Base-by-base conservation (phyloP, 2,888 invertebrate genomes). In the Cistogaster globosa region DNA sequence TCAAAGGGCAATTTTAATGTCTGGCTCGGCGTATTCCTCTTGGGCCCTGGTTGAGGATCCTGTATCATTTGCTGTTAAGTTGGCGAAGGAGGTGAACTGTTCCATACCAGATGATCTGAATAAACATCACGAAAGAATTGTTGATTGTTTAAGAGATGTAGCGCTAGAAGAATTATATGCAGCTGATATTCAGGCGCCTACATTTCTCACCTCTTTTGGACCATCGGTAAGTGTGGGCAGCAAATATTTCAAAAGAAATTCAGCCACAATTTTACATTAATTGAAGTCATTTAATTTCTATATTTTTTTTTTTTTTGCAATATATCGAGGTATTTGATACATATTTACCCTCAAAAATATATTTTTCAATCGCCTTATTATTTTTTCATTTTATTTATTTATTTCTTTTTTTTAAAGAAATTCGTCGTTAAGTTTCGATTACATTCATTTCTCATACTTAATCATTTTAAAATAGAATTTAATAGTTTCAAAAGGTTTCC, bases 31-130 rank as follows among this genome's bases (percentile, higher is more conserved):
- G 0, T 93, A 97, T 71, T 97, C 97, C 51, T 97, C 97, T 0
- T 98, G 97, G 97, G 97, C 98, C 0, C 94, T 97, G 69, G 96
- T 98, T 0, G 97, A 97, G 89, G 97, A 97, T 92, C 97, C 96
- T 0, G 96, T 96, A 2, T 95, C 95, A 89, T 98, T 96, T 92
- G 97, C 96, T 32, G 93, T 97, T 14, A 96, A 96, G 91, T 92
- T 97, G 89, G 97, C 97, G 3, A 95, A 95, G 87, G 95, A 96
- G 89, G 95, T 97, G 88, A 97, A 97, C 92, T 97, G 97, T 90
- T 94, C 95, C 9, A 94, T 97, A 90, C 97, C 97, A 22, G 96
- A 96, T 86, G 96, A 97, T 90, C 93, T 97, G 82, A 94, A 95
- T 45, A 95, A 96, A 91, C 96, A 97, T 92, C 97, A 97, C 90